Base-by-base conservation (phyloP, 2,113 vertebrate species). In the Poecilia latipinna region DNA sequence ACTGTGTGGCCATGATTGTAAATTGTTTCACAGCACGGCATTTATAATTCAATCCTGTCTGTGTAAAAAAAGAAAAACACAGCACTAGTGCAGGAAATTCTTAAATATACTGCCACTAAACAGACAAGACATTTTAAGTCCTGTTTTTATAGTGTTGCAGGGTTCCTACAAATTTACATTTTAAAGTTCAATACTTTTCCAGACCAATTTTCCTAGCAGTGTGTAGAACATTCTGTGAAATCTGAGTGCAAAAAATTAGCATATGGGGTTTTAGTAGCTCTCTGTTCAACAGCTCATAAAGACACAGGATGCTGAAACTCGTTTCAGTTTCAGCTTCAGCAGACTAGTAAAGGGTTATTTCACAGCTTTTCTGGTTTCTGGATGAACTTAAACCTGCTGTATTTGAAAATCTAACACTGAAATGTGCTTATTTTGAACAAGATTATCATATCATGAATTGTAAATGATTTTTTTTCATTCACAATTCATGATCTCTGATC, bases 11-110 rank as follows among this genome's bases (percentile, higher is more conserved):
- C 39, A 68, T 57, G 48, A 74, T 57, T 85, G 69, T 39, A 83
- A 77, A 74, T 63, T 37, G 29, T 78, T 74, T 79, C 19, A 22
- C 28, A 70, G 28, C 37, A 37, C 74, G 8, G 3, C 28, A 78
- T 76, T 75, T 83, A 78, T 28, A 80, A 67, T 72, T 70, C 39
- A 39, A 28, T 31, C 42, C 29, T 70, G 66, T 60, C 28, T 71
- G 72, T 61, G 70, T 66, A 70, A 22, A 69, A 77, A 48, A 65
- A 65, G 44, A 31, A 8, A 51, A 70, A 75, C 17, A 17, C 35
- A n/a, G 15, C 57, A 64, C 72, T 66, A n/a, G 29, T 22, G 51
- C 19, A 28, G 28, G 64, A 68, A 78, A 78, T n/a, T 68, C 10
- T 32, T 1, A 54, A 57, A 71, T 15, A n/a, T 35, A n/a, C 17